Percentiles rank a stretch among this genome's conserved stretches.
Conservation (phyloP, 2,797 vertebrate genomes). For the Neosilurus hyrtlii region DNA sequence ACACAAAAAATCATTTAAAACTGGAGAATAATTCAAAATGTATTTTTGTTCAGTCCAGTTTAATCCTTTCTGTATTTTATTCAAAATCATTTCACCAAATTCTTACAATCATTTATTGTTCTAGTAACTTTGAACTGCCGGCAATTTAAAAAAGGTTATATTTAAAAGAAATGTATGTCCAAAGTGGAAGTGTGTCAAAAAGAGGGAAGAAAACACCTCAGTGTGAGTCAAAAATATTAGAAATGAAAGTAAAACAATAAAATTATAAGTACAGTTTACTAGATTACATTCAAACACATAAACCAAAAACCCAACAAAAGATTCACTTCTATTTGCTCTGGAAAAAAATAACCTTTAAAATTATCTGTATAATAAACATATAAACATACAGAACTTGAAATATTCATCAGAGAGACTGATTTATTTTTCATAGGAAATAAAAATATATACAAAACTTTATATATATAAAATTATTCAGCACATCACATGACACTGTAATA, state of each 20-base stretch:
- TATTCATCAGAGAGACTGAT: background rate
- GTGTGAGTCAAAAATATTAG: background rate
- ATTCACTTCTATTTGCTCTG: no score
- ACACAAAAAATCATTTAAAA: no score
- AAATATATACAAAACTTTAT: background rate
- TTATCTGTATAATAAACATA: no score
- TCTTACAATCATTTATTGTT: no score
- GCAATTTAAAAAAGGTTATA: background rate
- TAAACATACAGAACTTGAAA: no score
- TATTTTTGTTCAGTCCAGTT: background rate
- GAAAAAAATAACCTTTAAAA: no score
- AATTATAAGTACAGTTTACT: background rate
- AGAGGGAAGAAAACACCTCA: no score
- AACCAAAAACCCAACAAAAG: no score
- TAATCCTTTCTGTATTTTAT: background rate
- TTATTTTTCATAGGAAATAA: background rate
- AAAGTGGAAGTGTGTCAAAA: background rate
- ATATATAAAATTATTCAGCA: background rate
- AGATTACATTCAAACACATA: background rate
- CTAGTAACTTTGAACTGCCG: background rate
- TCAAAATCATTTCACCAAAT: background rate
- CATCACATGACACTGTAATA: background rate
- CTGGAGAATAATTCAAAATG: background rate
- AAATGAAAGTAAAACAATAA: background rate
- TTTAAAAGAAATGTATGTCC: no score